Percentiles rank a stretch among this genome's conserved stretches.
Conservation (phyloP, 1,140 invertebrate species). For the Colletes gigas region DNA sequence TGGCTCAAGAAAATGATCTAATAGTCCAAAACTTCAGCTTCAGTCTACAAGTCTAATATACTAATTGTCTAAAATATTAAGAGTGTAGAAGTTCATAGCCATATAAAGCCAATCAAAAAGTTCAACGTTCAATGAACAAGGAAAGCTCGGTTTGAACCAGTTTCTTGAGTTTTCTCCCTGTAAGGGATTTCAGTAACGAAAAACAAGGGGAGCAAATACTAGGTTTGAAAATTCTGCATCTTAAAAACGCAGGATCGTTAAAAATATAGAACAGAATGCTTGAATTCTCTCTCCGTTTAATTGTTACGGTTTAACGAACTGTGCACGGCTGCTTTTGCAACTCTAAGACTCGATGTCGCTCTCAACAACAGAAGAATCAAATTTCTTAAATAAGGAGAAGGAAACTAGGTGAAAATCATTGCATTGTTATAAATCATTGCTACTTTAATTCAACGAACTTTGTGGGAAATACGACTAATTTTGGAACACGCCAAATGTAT, state of each 20-base stretch:
- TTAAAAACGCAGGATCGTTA: constrained; percentile 14
- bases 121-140: no score
- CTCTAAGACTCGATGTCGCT: constrained; percentile 12
- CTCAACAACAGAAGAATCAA: not conserved
- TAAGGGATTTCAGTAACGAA: no score
- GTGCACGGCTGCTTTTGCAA: constrained; percentile 11
- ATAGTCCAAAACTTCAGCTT: no score
- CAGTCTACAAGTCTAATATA: no score
- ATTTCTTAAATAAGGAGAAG: constrained; percentile 48
- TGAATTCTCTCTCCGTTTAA: constrained; percentile 27
- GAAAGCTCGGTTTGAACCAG: no score
- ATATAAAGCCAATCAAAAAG: no score
- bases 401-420: constrained; percentile 18
- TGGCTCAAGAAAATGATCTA: no score
- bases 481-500: not conserved
- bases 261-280: constrained; percentile 39
- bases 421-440: constrained; percentile 37
- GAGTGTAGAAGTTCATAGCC: no score
- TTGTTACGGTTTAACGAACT: constrained; percentile 41
- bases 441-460: constrained; percentile 39
- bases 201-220: no score
- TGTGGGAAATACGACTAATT: constrained; percentile 8
- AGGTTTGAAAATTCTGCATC: no score
- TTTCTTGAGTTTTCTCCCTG: not conserved
- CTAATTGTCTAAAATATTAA: no score